phyloP scores from a whole-genome alignment of 2,113 vertebrate genomes.

The Silurus meridionalis region DNA sequence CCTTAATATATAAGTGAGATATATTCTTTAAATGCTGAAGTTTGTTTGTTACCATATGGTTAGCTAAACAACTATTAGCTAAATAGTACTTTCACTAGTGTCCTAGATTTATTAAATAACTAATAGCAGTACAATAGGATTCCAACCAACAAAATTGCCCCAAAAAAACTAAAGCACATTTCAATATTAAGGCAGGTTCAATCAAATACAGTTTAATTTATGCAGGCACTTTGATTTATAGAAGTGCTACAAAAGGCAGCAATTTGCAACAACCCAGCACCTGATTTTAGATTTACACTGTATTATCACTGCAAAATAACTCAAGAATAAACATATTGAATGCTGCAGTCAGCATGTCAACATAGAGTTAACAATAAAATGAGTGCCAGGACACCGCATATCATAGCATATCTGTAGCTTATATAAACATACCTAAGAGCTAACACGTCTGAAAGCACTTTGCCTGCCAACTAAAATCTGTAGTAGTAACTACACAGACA shows the following conservation, averaged over 20 bases:
- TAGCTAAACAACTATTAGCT: conserved; percentile 19
- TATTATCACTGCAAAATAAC: neutral
- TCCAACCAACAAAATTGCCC: neutral
- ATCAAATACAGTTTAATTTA: neutral
- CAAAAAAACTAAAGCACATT: neutral
- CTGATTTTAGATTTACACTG: conserved; percentile 4
- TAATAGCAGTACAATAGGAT: neutral
- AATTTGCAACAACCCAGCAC: conserved; percentile 15
- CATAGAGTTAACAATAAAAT: conserved; percentile 23
- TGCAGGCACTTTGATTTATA: neutral
- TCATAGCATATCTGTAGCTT: conserved; percentile 18
- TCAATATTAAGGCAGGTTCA: neutral
- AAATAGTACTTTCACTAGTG: conserved; percentile 3
- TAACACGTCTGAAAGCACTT: conserved; percentile 34
- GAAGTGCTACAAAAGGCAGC: neutral
- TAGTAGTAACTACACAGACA: conserved; percentile 24
- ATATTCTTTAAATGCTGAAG: conserved; percentile 39
- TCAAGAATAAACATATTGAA: neutral
- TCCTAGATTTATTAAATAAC: neutral
- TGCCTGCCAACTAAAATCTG: conserved; percentile 37
- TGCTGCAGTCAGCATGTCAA: conserved; percentile 8
- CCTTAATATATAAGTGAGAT: no score
- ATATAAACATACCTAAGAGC: conserved; percentile 33
- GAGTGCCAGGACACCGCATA: conserved; percentile 37
- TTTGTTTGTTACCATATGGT: conserved; percentile 48